Conservation (phyloP, 2,797 vertebrate species). For the Pelodytes ibericus region DNA sequence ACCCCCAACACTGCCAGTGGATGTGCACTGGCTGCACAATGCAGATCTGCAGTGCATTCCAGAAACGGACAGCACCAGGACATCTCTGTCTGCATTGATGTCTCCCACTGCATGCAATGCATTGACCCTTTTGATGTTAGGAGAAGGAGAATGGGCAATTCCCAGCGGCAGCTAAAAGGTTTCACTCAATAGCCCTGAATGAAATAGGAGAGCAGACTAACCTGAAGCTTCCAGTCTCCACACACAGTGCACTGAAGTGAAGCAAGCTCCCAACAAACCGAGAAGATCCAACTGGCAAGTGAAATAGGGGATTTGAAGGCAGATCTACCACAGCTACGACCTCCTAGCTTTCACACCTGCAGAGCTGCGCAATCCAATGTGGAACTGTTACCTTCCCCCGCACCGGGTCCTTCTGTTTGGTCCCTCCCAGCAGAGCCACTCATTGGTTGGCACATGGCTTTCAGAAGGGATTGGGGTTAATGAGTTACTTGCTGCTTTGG, state of each 20-base stretch:
- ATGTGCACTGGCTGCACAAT: conserved; percentile 1
- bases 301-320: conserved; percentile 2
- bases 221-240: conserved; percentile 16
- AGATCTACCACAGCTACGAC: conserved; percentile 15
- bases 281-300: neutral
- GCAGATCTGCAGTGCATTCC: neutral
- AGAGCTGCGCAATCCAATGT: conserved; percentile 47
- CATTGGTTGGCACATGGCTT: conserved; percentile 36
- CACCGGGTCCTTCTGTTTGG: conserved; percentile 1
- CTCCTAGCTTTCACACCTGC: conserved; percentile 47
- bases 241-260: conserved; percentile 11
- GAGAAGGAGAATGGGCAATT: neutral
- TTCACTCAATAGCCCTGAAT: neutral
- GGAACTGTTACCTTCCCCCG: neutral
- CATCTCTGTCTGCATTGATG: conserved; percentile 22
- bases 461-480: conserved; percentile 37
- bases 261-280: neutral
- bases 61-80: neutral
- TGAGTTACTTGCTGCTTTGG: conserved; percentile 17
- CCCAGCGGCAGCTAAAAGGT: neutral
- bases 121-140: neutral
- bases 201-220: conserved; percentile 14
- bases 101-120: neutral
- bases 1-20: neutral
- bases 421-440: conserved; percentile 18